Base-by-base conservation (phyloP, 1,140 invertebrate species). In the Drosophila bifasciata region DNA sequence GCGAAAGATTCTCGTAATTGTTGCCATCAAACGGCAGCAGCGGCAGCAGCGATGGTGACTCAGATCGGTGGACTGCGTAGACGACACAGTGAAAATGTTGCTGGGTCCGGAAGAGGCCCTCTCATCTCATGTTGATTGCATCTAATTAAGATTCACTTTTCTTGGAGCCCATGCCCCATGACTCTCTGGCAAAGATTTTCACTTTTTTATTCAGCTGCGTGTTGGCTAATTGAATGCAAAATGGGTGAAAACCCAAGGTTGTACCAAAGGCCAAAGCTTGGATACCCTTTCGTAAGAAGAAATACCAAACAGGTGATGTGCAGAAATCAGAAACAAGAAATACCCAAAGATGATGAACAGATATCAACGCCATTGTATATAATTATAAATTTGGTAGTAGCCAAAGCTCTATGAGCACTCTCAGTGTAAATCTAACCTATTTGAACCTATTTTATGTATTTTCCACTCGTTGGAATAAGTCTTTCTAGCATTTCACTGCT, bases 61-160 rank as follows among this genome's bases (percentile, higher is more conserved):
- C 61, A 67, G 15, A 25, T 39, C 11, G 19, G 13, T 36, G 7
- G 32, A 32, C 45, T 57, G 15, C 17, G 15, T 32, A 45, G 45
- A 9, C 63, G 39, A 40, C 32, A 39, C 23, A 71, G 36, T 43
- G 39, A 68, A 36, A 44, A 68, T 39, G 21, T 32, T 23, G 19
- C n/a, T 19, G 36, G 28, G n/a, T 39, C 69, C 70, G 70, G 69
- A 74, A 73, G 70, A 25, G 49, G 36, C 46, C n/a, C 48, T 57
- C 59, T 44, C 62, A 36, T 23, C 44, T 15, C 45, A 45, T 32
- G 49, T 23, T 79, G 80, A 84, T 76, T 85, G 71, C 66, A 85
- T 85, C 77, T 74, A 85, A 85, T 86, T 86, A 86, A 80, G 64
- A 75, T 75, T 75, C 70, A 45, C 62, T 75, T 64, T 56, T 58